Conservation (phyloP, 2,797 vertebrate genomes). For the Macropodus opercularis region DNA sequence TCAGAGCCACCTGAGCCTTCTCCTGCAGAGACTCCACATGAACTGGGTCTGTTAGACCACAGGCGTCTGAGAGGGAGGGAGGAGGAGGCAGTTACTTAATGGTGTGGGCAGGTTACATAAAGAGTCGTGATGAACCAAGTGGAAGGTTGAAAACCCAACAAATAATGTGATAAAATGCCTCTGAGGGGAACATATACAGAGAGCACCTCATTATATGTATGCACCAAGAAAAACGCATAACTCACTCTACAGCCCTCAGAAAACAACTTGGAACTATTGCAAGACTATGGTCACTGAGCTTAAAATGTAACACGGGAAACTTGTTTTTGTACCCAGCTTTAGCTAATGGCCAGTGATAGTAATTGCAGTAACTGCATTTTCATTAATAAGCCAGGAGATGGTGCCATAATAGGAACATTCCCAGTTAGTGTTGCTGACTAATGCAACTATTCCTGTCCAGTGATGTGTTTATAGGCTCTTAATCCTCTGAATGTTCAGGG, state of each 20-base stretch:
- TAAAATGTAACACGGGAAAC: not conserved
- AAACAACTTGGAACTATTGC: not conserved
- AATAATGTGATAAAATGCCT: slow-evolving; percentile 29
- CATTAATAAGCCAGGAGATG: slow-evolving; percentile 63
- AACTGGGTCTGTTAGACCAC: slow-evolving; percentile 90
- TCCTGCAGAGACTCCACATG: slow-evolving; percentile 95
- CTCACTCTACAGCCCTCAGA: not conserved
- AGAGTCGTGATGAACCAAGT: slow-evolving; percentile 64
- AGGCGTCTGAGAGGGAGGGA: slow-evolving; percentile 84
- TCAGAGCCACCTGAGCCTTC: slow-evolving; percentile 94
- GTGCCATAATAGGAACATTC: slow-evolving; percentile 40
- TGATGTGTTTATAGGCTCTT: not conserved
- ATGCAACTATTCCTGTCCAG: not conserved
- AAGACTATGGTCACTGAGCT: not conserved
- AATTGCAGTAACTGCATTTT: slow-evolving; percentile 33
- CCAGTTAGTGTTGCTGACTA: not conserved
- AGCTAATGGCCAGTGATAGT: slow-evolving; percentile 7
- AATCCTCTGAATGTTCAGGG: no score
- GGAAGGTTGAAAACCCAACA: slow-evolving; percentile 27
- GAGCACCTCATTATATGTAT: slow-evolving; percentile 1
- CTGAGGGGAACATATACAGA: slow-evolving; percentile 23
- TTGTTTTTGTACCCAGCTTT: not conserved
- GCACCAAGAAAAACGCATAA: not conserved
- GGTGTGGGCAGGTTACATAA: slow-evolving; percentile 71
- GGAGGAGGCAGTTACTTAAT: slow-evolving; percentile 57